Conservation (phyloP, 2,888 invertebrate species). For the Mamestra brassicae region DNA sequence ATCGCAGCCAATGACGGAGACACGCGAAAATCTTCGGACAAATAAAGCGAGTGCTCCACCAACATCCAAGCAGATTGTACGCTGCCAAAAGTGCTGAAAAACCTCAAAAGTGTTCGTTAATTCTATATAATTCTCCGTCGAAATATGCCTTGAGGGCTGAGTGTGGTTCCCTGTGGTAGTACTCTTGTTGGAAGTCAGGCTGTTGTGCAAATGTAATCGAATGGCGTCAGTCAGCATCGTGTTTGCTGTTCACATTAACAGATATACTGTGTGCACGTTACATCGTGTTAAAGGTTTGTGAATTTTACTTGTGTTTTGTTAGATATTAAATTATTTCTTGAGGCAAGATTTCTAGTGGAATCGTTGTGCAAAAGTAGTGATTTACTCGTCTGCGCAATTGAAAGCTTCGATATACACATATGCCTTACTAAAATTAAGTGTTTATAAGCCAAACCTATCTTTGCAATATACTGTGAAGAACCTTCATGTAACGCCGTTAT, state of each 20-base stretch:
- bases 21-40: slow-evolving; percentile 69
- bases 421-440: not conserved
- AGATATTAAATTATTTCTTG: slow-evolving; percentile 10
- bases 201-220: slow-evolving; percentile 52
- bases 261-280: slow-evolving; percentile 48
- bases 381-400: not conserved
- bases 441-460: not conserved
- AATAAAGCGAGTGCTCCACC: slow-evolving; percentile 62
- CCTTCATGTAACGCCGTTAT: not conserved
- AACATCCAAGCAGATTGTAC: slow-evolving; percentile 52
- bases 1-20: slow-evolving; percentile 70
- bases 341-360: not conserved
- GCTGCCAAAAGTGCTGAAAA: slow-evolving; percentile 36
- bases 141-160: slow-evolving; percentile 53
- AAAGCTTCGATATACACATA: not conserved
- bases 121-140: not conserved
- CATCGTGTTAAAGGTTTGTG: slow-evolving; percentile 56
- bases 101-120: slow-evolving; percentile 15
- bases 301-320: slow-evolving; percentile 27
- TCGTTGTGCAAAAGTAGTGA: not conserved
- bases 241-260: slow-evolving; percentile 64
- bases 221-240: slow-evolving; percentile 53
- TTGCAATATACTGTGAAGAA: not conserved
- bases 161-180: slow-evolving; percentile 38
- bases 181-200: slow-evolving; percentile 18